Conservation (phyloP, 2,113 vertebrate species). For the Cololabis saira region DNA sequence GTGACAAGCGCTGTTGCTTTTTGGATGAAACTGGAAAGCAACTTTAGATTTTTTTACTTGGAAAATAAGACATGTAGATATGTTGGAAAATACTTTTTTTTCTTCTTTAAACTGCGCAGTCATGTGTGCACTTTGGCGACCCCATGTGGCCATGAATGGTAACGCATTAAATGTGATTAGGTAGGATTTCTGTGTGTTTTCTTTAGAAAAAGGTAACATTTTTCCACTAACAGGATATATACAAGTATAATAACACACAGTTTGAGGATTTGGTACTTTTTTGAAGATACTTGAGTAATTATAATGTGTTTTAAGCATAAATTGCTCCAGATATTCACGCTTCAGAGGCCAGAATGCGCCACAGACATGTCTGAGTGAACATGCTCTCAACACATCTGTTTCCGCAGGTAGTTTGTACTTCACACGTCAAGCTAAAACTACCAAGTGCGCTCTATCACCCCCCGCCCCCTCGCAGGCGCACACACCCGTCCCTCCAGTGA, state of each 20-base stretch:
- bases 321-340: neutral
- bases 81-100: constrained; percentile 2
- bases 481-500: constrained; percentile 42
- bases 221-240: too few relatives aligned
- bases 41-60: constrained; percentile 19
- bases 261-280: too few relatives aligned
- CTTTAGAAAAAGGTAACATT: too few relatives aligned
- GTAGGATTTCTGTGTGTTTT: too few relatives aligned
- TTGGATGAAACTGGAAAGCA: neutral
- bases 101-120: neutral
- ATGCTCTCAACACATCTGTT: constrained; percentile 9
- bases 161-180: neutral
- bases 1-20: constrained; percentile 22
- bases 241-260: too few relatives aligned
- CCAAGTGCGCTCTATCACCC: constrained; percentile 20
- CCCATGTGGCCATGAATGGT: constrained; percentile 39
- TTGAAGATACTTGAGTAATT: too few relatives aligned
- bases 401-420: constrained; percentile 37
- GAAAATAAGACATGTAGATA: constrained; percentile 16
- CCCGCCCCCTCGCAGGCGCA: neutral
- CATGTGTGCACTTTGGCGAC: constrained; percentile 42
- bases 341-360: neutral
- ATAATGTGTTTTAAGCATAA: too few relatives aligned
- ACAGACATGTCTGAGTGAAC: constrained; percentile 9
- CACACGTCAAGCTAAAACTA: constrained; percentile 36